Percentiles rank a stretch among this genome's conserved stretches.
Evolutionary conservation across 1,140 invertebrate species (phyloP).

Genomic region (Sitobion miscanthi): DNA sequence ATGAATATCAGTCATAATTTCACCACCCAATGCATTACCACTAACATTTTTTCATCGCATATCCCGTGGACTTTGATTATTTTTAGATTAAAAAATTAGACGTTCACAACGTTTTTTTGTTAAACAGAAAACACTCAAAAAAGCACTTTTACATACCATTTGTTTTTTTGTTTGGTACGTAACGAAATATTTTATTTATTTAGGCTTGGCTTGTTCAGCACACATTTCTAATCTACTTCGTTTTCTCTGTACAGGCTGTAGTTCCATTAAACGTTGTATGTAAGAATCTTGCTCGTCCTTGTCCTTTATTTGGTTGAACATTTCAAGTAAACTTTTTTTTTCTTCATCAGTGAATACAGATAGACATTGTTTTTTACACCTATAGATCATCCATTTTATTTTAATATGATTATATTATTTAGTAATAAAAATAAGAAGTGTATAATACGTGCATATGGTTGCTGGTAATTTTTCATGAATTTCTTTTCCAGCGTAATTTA

Average conservation of each 20-base stretch:
- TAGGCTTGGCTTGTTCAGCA: slow-evolving; percentile 32
- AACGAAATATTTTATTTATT: slow-evolving; percentile 28
- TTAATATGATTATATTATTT: slow-evolving; percentile 51
- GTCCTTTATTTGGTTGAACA: slow-evolving; percentile 42
- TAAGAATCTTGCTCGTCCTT: slow-evolving; percentile 41
- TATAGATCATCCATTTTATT: slow-evolving; percentile 39
- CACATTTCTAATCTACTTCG: slow-evolving; percentile 31
- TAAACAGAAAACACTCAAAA: neutral
- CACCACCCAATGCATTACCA: slow-evolving; percentile 34
- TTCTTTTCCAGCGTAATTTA: slow-evolving; percentile 49
- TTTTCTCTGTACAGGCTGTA: slow-evolving; percentile 31
- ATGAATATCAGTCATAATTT: slow-evolving; percentile 22
- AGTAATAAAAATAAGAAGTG: slow-evolving; percentile 41
- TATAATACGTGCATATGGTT: slow-evolving; percentile 40
- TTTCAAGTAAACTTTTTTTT: slow-evolving; percentile 44
- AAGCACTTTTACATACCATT: slow-evolving; percentile 39
- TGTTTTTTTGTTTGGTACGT: slow-evolving; percentile 21
- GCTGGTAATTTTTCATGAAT: slow-evolving; percentile 44
- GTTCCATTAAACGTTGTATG: slow-evolving; percentile 42
- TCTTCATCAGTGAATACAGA: slow-evolving; percentile 36
- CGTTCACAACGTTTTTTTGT: slow-evolving; percentile 45
- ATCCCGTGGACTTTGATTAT: slow-evolving; percentile 48
- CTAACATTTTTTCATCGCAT: slow-evolving; percentile 55
- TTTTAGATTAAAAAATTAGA: slow-evolving; percentile 48
- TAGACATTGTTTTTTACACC: slow-evolving; percentile 33